A percentile compares a stretch with the other conserved stretches of the same genome.
Evolutionary conservation across 92 coral and sea anemone genomes (phyloP).

Genomic region (Anthopleura xanthogrammica): DNA sequence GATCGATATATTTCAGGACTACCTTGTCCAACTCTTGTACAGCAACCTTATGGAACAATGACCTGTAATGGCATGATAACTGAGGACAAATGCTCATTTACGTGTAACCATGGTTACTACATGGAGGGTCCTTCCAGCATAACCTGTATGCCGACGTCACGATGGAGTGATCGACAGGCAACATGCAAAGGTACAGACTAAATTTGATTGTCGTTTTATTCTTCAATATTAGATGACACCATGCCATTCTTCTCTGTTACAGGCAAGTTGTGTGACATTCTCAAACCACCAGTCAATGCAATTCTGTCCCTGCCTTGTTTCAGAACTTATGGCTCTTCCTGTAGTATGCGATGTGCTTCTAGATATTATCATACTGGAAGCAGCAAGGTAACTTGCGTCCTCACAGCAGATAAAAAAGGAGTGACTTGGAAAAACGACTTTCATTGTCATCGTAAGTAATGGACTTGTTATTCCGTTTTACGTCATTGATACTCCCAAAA

Average conservation of each 20-base stretch:
- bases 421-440: constrained; percentile 12
- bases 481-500: neutral
- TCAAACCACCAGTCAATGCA: constrained; percentile 2
- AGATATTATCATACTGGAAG: constrained; percentile 2
- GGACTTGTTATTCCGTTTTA: neutral
- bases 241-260: neutral
- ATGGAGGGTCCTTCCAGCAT: constrained; percentile 35
- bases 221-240: neutral
- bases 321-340: constrained; percentile 13
- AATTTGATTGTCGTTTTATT: neutral
- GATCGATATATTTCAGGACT: constrained; percentile 13
- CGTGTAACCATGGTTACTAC: constrained; percentile 43
- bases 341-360: constrained; percentile 12
- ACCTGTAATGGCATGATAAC: constrained; percentile 45
- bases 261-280: constrained; percentile 11
- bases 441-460: constrained; percentile 4
- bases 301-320: constrained; percentile 15
- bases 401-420: constrained; percentile 9
- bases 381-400: neutral
- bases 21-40: constrained; percentile 35
- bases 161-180: constrained; percentile 24
- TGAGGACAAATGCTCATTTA: constrained; percentile 18
- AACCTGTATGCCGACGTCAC: constrained; percentile 42
- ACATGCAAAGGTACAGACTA: neutral
- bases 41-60: constrained; percentile 43